Evolutionary conservation across 2,797 vertebrate species (phyloP).

Genomic region (Clarias laeviceps): DNA sequence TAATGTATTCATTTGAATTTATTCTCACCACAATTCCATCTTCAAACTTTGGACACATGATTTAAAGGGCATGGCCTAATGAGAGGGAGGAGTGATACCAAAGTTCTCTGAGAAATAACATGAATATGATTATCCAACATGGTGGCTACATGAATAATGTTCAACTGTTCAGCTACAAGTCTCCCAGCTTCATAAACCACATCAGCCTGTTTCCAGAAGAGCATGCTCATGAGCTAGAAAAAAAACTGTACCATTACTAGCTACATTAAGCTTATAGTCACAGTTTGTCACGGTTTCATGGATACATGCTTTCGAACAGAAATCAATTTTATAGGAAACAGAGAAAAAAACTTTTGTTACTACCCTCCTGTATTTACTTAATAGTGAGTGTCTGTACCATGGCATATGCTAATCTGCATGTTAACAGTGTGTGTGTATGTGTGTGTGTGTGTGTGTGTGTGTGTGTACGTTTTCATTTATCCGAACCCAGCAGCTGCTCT

Average conservation of each 20-base stretch:
- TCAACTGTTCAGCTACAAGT: not conserved
- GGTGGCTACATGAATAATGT: not conserved
- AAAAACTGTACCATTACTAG: not conserved
- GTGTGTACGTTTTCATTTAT: constrained; percentile 38
- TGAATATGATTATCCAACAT: not conserved
- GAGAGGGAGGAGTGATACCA: not conserved
- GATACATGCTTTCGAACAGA: not conserved
- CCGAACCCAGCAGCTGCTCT: constrained; percentile 42
- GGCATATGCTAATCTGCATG: constrained; percentile 24
- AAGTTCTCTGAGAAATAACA: not conserved
- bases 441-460: not conserved
- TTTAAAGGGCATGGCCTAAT: not conserved
- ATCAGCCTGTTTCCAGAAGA: not conserved
- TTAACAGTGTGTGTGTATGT: constrained; percentile 34
- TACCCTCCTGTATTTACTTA: not conserved
- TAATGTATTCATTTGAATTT: not conserved
- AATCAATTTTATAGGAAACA: not conserved
- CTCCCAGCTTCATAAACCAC: not conserved
- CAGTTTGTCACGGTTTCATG: not conserved
- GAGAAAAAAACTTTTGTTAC: not conserved
- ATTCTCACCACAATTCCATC: not conserved
- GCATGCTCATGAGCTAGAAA: not conserved
- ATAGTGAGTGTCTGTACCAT: constrained; percentile 1
- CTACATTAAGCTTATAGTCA: not conserved
- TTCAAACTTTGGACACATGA: not conserved